Percentiles rank a stretch among this genome's conserved stretches.
Conservation (phyloP, 2,113 vertebrate genomes). For the Mixornis gularis region DNA sequence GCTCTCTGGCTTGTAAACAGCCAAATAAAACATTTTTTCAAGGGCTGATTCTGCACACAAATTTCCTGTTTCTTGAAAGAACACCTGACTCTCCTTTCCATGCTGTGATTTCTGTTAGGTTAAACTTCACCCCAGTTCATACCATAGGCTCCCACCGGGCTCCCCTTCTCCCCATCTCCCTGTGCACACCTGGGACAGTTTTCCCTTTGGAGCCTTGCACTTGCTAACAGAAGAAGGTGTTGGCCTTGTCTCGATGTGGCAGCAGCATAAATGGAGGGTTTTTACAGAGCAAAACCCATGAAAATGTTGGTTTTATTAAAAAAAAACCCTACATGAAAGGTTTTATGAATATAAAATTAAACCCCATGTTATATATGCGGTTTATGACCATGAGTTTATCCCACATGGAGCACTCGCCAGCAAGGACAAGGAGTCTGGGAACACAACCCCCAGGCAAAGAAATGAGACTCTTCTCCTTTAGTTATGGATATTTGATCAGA, state of each 20-base stretch:
- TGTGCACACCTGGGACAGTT: background rate
- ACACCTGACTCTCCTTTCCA: background rate
- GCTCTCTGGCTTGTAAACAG: background rate
- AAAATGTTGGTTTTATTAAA: background rate
- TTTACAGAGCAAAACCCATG: background rate
- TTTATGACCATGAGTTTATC: background rate
- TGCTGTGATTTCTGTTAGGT: background rate
- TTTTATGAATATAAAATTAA: no score
- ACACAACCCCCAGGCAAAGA: background rate
- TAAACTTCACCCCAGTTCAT: background rate
- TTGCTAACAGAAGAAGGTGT: background rate
- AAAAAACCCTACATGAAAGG: background rate
- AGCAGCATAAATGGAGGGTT: background rate
- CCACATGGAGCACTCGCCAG: background rate
- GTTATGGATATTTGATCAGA: background rate
- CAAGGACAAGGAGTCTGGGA: background rate
- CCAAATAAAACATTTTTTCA: background rate
- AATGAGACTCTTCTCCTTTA: background rate
- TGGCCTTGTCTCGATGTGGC: background rate
- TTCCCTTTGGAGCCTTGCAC: background rate
- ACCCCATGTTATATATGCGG: no score
- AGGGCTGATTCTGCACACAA: background rate
- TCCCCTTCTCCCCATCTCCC: background rate
- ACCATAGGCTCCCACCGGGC: background rate
- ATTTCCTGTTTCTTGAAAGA: background rate